Base-by-base conservation (phyloP, 2,113 vertebrate genomes). In the Cavia porcellus region DNA sequence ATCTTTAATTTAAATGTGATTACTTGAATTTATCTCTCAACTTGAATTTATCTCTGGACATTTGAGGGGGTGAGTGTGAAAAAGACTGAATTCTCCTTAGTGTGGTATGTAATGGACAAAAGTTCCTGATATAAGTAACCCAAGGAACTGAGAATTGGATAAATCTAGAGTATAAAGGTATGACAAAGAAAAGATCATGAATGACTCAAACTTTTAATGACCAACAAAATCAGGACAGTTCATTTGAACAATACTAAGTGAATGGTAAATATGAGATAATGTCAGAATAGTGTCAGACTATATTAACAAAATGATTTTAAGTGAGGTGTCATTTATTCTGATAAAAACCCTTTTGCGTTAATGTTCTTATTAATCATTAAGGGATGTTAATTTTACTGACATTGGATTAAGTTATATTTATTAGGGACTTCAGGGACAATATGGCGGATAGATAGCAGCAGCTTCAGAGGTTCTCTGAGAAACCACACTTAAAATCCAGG, bases 151-250 rank as follows among this genome's bases (percentile, higher is more conserved):
- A 77, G 50, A 92, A 66, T 12, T 89, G 32, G 30, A 62, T 74
- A 97, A 94, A 45, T 93, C 68, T 91, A 61, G 10, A 7, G 50
- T 80, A 17, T 70, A 88, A 93, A 47, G 47, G 9, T 90, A 38
- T 75, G 38, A 94, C 24, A 88, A 90, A 24, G 50, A 94, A 96
- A 92, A 57, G 35, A 92, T 87, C 84, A 52, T 14, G 64, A 86
- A 17, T 55, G 9, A 94, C 50, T 95, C 72, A 89, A 68, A 68
- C 70, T 85, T 30, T 47, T 86, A 94, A 42, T 96, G 79, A 92
- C 72, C 66, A 91, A 86, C 55, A 90, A 95, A 96, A 96, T 70
- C 30, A 92, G 55, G n/a, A 89, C 50, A 92, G 35, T 59, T 66
- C 17, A 91, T 90, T 68, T 86, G 22, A 89, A 57, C 14, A 94